Base-by-base conservation (phyloP, 2,113 vertebrate genomes). In the Scophthalmus maximus region DNA sequence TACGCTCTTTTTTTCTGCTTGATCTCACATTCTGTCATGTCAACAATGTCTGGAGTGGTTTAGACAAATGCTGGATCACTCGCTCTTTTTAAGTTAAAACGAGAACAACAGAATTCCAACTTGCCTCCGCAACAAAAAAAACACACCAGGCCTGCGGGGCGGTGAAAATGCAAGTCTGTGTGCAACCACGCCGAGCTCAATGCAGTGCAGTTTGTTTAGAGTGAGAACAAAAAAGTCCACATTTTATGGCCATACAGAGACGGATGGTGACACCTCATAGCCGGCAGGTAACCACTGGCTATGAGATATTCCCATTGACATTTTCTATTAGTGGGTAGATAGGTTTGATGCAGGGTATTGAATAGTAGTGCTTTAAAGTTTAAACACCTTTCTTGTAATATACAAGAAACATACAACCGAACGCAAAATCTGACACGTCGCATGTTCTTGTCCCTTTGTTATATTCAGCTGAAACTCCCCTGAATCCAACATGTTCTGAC, bases 121-220 rank as follows among this genome's bases (percentile, higher is more conserved):
- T 51, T 79, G 60, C 40, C 77, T 71, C 10, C 8, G 32, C 62
- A 75, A 81, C 60, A 82, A 75, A 76, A n/a, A 51, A 65, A 61
- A n/a, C 44, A 32, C 73, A 62, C 58, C 40, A 17, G 1, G 0
- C 27, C 46, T 12, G 56, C 56, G 34, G 32, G 26, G n/a, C 11
- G 12, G 42, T 49, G 56, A 56, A 70, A 78, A 62, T 68, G 47
- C 42, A 26, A 53, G 26, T 14, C 20, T 40, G 44, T 11, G 44
- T 25, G 44, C 61, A n/a, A n/a, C n/a, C 2, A 14, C 71, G 61
- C 30, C 15, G 10, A 78, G 61, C 51, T 52, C 46, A 62, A 70
- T 57, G 70, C 12, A 40, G 22, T 63, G 64, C 58, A 69, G 26
- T 69, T 77, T 46, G 73, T 78, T 75, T 67, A 64, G 73, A 34